Base-by-base conservation (phyloP, 2,113 vertebrate genomes). In the Condylura cristata region DNA sequence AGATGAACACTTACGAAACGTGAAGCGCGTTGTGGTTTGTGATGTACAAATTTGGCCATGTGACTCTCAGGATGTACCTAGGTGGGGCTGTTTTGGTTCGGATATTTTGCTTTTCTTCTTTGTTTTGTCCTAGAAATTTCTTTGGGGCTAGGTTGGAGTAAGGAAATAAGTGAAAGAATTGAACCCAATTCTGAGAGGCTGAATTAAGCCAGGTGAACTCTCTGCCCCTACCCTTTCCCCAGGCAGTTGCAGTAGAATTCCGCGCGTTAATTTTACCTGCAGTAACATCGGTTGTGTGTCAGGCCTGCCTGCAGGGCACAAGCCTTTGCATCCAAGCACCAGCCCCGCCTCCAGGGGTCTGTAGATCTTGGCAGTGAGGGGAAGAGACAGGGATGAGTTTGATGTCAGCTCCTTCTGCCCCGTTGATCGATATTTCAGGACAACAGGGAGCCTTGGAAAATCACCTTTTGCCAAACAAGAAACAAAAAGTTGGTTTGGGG, bases 211-310 rank as follows among this genome's bases (percentile, higher is more conserved):
- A 72, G 68, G 83, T 65, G 86, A 88, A 76, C 93, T 71, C 56
- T 16, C 48, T 72, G 58, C 75, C 22, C 66, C 20, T 24, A 58
- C n/a, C 34, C 66, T 9, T 7, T 9, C 66, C 8, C n/a, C 80
- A 53, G 86, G 89, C 71, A 95, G 86, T 89, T 97, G 95, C 94
- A 93, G 56, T 94, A 97, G 90, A 96, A 95, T 89, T 93, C 94
- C 88, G 92, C 84, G 96, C 95, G 94, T 97, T 96, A 97, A 93
- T 95, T 96, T 96, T 56, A 95, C 88, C 95, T 60, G 44, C 91
- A 95, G 96, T 95, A 95, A 97, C 95, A 92, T 93, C 90, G 44
- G 39, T 78, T 93, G 85, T 93, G n/a, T 95, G 89, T 96, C 90
- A 90, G 90, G 82, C 87, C 87, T 96, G 90, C 96, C 78, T 90